These are phyloP conservation scores for Carcina quercana DNA, from an alignment of 2,888 invertebrate species.

Conservation along the genomic window DNA sequence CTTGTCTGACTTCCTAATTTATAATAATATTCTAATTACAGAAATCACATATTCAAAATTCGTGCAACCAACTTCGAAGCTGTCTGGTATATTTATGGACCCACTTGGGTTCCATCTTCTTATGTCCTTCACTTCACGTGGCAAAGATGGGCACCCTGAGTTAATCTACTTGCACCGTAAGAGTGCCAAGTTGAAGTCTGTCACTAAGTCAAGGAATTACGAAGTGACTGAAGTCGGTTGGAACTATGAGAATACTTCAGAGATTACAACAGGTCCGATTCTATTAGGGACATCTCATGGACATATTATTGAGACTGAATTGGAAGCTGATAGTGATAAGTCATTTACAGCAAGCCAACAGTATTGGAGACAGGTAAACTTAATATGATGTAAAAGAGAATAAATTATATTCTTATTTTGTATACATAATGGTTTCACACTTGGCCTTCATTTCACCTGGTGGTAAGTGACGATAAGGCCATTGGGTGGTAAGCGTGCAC, in stretches of 20 bases:
- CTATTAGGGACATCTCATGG: conserved; percentile 93
- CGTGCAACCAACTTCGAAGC: conserved; percentile 71
- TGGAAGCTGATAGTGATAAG: conserved; percentile 86
- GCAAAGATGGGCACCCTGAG: conserved; percentile 77
- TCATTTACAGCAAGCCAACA: conserved; percentile 86
- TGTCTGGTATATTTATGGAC: conserved; percentile 85
- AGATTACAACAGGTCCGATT: conserved; percentile 85
- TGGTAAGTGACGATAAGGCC: no score
- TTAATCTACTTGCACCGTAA: conserved; percentile 87
- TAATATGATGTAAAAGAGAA: no score
- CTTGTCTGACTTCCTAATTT: not conserved
- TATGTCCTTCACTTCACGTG: conserved; percentile 80
- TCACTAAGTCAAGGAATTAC: conserved; percentile 80
- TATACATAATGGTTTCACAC: no score
- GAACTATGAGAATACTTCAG: conserved; percentile 83
- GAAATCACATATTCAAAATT: conserved; percentile 83
- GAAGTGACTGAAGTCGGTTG: conserved; percentile 94
- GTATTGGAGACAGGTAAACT: conserved; percentile 89
- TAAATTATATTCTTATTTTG: no score
- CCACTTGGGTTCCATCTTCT: conserved; percentile 91
- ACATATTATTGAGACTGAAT: conserved; percentile 91
- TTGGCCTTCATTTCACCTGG: no score
- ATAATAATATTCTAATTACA: no score
- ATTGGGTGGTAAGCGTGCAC: no score
- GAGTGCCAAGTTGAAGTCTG: conserved; percentile 81